phyloP scores from a whole-genome alignment of 2,113 vertebrate species.

The Pseudonaja textilis region DNA sequence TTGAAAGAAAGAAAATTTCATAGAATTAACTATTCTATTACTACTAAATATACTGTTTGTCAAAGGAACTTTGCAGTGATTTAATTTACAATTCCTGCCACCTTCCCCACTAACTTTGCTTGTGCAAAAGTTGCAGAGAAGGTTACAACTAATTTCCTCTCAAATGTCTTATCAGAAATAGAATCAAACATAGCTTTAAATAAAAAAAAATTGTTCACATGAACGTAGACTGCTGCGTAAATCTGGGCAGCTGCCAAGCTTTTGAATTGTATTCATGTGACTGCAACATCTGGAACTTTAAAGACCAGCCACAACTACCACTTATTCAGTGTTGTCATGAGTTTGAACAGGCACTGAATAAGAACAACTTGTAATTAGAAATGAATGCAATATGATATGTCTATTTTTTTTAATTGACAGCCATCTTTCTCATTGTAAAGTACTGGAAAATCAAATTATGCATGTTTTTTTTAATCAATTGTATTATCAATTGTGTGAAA shows the following conservation, averaged over 20 bases:
- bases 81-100: neutral
- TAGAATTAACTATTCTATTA: neutral
- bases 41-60: neutral
- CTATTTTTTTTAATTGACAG: neutral
- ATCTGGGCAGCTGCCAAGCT: neutral
- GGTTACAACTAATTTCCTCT: neutral
- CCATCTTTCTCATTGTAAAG: neutral
- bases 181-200: neutral
- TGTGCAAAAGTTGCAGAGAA: neutral
- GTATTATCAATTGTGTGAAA: neutral
- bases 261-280: neutral
- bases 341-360: neutral
- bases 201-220: neutral
- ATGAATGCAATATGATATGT: neutral
- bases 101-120: neutral
- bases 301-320: neutral
- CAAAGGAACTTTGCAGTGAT: neutral
- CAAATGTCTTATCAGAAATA: neutral
- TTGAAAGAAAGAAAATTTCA: neutral
- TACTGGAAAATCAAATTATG: neutral
- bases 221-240: neutral
- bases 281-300: neutral
- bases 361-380: neutral
- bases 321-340: neutral
- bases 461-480: neutral